phyloP scores from a whole-genome alignment of 2,888 invertebrate species.

The Protophormia terraenovae region DNA sequence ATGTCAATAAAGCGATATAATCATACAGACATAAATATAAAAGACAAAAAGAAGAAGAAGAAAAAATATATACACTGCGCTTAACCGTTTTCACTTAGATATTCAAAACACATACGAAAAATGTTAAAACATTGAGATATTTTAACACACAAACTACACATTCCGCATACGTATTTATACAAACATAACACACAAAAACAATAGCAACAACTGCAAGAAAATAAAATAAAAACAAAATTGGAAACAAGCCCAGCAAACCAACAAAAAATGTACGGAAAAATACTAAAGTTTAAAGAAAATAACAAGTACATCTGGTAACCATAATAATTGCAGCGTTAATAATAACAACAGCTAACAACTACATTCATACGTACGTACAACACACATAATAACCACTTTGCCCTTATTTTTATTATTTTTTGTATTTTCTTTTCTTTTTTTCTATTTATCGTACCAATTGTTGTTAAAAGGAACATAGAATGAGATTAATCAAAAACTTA shows the following conservation, averaged over 20 bases:
- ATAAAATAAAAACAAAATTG: constrained; percentile 30
- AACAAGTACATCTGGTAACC: constrained; percentile 65
- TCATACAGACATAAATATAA: background rate
- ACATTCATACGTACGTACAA: too few species aligned
- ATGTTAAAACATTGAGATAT: constrained; percentile 61
- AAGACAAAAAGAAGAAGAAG: background rate
- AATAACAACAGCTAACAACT: too few species aligned
- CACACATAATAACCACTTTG: constrained; percentile 48
- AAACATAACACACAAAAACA: constrained; percentile 16
- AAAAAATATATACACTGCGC: constrained; percentile 19
- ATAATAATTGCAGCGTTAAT: constrained; percentile 55
- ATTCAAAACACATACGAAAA: constrained; percentile 64
- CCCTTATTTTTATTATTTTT: constrained; percentile 45
- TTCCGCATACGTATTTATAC: constrained; percentile 22
- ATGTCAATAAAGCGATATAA: background rate
- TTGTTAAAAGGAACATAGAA: background rate
- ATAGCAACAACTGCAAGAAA: constrained; percentile 4
- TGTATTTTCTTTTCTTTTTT: background rate
- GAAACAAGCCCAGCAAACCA: background rate
- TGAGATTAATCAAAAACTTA: constrained; percentile 42
- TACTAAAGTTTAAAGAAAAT: too few species aligned
- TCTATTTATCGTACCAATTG: background rate
- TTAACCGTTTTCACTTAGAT: constrained; percentile 52
- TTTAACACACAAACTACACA: constrained; percentile 39
- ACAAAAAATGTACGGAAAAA: too few species aligned